Conservation (phyloP, 2,113 vertebrate species). For the Neolamprologus ventralis region DNA sequence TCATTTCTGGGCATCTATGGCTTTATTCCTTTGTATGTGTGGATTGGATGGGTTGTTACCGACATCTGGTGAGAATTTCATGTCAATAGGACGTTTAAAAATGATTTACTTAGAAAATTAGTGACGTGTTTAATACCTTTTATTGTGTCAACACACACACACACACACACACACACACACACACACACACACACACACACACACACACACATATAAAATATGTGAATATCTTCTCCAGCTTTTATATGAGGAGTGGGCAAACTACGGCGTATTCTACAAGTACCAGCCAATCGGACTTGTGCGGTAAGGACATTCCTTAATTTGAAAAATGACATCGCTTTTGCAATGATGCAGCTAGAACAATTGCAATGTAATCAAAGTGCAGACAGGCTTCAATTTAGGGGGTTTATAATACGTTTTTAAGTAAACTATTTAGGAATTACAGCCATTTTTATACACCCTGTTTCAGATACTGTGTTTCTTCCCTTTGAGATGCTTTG, state of each 20-base stretch:
- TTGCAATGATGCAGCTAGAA: not conserved
- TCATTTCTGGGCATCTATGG: not conserved
- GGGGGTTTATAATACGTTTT: not conserved
- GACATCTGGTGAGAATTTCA: not conserved
- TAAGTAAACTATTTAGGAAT: not conserved
- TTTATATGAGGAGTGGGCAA: constrained; percentile 94
- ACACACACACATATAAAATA: not conserved
- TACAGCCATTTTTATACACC: not conserved
- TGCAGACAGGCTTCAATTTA: not conserved
- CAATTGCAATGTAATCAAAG: not conserved
- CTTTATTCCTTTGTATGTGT: not conserved
- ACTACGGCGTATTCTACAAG: constrained; percentile 94
- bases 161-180: not conserved
- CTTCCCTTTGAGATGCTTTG: not conserved
- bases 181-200: not conserved
- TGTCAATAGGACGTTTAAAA: not conserved
- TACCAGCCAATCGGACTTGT: constrained; percentile 94
- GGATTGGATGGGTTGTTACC: not conserved
- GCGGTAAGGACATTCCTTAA: constrained; percentile 70
- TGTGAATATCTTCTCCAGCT: constrained; percentile 70
- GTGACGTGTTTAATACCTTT: not conserved
- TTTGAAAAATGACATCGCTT: not conserved
- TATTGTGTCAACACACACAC: not conserved
- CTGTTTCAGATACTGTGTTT: not conserved
- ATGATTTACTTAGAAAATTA: not conserved